Evolutionary conservation across 1,140 invertebrate genomes (phyloP), one percentile per base, ranked within the genome.

Genomic region (Leptestheria dahalacensis): DNA sequence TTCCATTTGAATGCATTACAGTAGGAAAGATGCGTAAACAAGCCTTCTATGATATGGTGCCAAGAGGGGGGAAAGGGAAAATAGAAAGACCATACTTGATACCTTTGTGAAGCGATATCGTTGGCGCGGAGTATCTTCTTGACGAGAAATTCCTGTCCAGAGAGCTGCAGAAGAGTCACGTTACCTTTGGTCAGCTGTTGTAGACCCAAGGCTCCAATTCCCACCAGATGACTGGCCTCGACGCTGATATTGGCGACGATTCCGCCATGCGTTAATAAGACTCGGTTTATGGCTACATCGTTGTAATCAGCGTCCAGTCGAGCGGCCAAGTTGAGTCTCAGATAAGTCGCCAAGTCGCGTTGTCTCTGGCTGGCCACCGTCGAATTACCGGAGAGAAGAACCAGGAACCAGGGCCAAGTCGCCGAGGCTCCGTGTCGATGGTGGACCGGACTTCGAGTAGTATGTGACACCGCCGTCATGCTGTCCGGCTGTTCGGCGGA

Each of bases 251-350:
- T 55, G 53, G 53, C 53, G 12, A 55, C 6, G 11, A 55, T 55
- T 26, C 26, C 53, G 15, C 33, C 26, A n/a, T 26, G 53, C 53
- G 53, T 55, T 33, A 55, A 21, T 3, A 55, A 18, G 12, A 55
- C 33, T 10, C 53, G 23, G 28, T 55, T 55, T 26, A 55, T 55
- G 28, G 53, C 53, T 18, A 55, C 53, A 25, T 55, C 33, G 59
- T 71, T 66, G 60, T 70, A 71, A 57, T 70, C 69, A 15, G 70
- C 53, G 2, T 68, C 69, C n/a, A 72, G 59, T 20, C 70, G 64
- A 9, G 70, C 69, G 4, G 70, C 70, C 29, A 72, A 61, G 54
- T 71, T 72, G n/a, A 71, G 62, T 55, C 69, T 69, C 6, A 72
- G 59, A 46, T 71, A 71, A 41, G 69, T 70, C 3, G 66, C 66